phyloP scores from a whole-genome alignment of 2,888 invertebrate species.

The Isotomurus palustris region DNA sequence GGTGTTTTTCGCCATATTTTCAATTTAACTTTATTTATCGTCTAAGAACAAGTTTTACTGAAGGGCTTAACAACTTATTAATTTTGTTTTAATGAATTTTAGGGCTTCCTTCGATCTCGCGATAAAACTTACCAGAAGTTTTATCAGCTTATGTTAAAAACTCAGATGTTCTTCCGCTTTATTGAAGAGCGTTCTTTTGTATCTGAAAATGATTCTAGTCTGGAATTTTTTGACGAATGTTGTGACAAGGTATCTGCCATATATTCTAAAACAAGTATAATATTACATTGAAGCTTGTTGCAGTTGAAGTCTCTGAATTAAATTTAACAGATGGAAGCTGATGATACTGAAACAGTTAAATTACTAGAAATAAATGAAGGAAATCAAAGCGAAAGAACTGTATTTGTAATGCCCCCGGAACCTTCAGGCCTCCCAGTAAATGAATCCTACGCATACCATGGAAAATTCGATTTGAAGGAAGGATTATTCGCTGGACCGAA shows the following conservation, averaged over 20 bases:
- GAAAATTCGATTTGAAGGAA: slow-evolving; percentile 40
- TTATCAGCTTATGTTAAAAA: slow-evolving; percentile 80
- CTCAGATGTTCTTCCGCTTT: slow-evolving; percentile 96
- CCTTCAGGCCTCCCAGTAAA: slow-evolving; percentile 53
- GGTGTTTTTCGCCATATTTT: slow-evolving; percentile 39
- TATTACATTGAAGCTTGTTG: not conserved
- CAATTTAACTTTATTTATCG: not conserved
- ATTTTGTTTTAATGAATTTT: slow-evolving; percentile 12
- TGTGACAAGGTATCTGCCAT: slow-evolving; percentile 64
- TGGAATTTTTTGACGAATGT: slow-evolving; percentile 97
- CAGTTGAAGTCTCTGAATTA: too few species aligned
- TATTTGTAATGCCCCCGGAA: slow-evolving; percentile 92
- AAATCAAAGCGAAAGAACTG: slow-evolving; percentile 79
- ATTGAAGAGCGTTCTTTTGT: slow-evolving; percentile 98
- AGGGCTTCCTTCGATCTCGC: slow-evolving; percentile 74
- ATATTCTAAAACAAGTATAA: not conserved
- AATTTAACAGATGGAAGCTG: slow-evolving; percentile 50
- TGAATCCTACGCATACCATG: slow-evolving; percentile 48
- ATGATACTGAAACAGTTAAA: slow-evolving; percentile 57
- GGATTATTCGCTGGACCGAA: slow-evolving; percentile 36
- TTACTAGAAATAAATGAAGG: slow-evolving; percentile 74
- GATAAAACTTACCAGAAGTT: slow-evolving; percentile 75
- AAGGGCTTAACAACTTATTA: not conserved
- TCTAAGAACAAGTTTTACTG: not conserved
- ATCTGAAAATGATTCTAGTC: slow-evolving; percentile 92